These are phyloP conservation scores for Azemiops feae DNA, from an alignment of 2,113 vertebrate species.

Conservation along the genomic window DNA sequence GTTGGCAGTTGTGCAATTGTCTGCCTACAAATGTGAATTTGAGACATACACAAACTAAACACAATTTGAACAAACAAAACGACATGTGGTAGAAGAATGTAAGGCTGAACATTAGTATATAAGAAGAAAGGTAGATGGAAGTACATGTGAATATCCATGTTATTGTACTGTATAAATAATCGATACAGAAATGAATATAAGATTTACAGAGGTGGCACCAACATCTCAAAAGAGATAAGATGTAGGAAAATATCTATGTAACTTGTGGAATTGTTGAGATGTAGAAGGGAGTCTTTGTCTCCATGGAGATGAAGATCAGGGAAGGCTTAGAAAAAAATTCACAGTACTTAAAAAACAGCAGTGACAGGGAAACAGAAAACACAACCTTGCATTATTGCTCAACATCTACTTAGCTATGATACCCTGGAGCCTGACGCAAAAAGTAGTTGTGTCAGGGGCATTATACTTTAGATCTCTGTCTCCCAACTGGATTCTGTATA, in stretches of 20 bases:
- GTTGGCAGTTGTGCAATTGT: not conserved
- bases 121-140: not conserved
- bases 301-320: conserved; percentile 19
- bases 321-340: not conserved
- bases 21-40: not conserved
- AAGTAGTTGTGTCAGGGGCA: conserved; percentile 15
- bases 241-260: not conserved
- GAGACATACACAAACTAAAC: not conserved
- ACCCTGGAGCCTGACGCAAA: conserved; percentile 15
- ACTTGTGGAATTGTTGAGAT: conserved; percentile 2
- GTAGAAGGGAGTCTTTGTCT: conserved; percentile 15
- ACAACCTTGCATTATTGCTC: conserved; percentile 16
- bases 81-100: not conserved
- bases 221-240: not conserved
- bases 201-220: not conserved
- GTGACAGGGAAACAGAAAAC: conserved; percentile 19
- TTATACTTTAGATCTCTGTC: not conserved
- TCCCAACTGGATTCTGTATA: conserved; percentile 10
- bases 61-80: not conserved
- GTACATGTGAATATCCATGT: not conserved
- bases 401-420: conserved; percentile 21
- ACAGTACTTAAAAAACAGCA: conserved; percentile 28
- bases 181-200: not conserved
- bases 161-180: not conserved
- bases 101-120: not conserved